Base-by-base conservation (phyloP, 1,140 invertebrate species). In the Drosophila kurseongensis region DNA sequence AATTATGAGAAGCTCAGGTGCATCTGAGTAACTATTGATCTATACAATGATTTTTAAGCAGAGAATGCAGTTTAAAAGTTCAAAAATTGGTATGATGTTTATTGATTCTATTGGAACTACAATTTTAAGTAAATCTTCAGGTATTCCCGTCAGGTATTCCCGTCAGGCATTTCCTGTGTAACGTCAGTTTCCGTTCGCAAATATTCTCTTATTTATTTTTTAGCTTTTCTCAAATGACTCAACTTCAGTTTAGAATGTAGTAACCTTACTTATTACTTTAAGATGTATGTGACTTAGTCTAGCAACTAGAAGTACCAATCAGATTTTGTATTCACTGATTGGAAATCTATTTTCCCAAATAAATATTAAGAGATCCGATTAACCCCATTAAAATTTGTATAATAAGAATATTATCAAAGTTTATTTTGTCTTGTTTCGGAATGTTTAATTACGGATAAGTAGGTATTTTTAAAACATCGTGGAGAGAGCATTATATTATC, bases 401-500 rank as follows among this genome's bases (percentile, higher is more conserved):
- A 32, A 32, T 1, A 6, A 32, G 5, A 32, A 32, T 32, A 32
- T 32, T 32, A 32, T 32, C 29, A 32, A 32, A 7, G 6, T 8
- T 32, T 32, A 32, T 32, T 23, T 23, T 4, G 23, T 23, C 3
- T 23, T 23, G 23, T 23, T 23, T 23, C 23, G 23, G 3, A 23
- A 32, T 8, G 29, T 1, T 8, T 7, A 32, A 32, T 8, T 8
- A 7, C 6, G 8, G 29, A 29, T 29, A 29, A n/a, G 13, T 7
- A 8, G 29, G 7, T 7, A 32, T 50, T 14, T 18, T 10, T 36
- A 12, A 12, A 16, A 16, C 13, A 23, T 42, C 5, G 2, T 16
- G 12, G 4, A 3, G 16, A 84, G 78, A 55, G 78, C 75, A 73
- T 65, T 55, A 45, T 2, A 10, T 12, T 8, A 45, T 58, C 56